These are phyloP conservation scores for Martes martes DNA, from an alignment of 2,113 vertebrate genomes.

Conservation along the genomic window DNA sequence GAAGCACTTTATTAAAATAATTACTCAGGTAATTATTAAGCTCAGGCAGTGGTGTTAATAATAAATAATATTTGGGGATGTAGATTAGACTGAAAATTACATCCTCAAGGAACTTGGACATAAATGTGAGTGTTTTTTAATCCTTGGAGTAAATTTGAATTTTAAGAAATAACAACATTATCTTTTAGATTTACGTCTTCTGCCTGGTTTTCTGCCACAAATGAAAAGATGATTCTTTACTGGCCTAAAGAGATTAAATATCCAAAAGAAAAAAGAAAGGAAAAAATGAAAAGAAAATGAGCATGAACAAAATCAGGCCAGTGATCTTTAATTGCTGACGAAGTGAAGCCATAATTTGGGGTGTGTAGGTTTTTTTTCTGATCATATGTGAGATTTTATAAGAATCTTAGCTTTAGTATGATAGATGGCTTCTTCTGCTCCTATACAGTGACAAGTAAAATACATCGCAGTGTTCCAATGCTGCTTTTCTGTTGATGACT, in stretches of 20 bases:
- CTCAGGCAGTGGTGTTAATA: not conserved
- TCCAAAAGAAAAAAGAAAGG: not conserved
- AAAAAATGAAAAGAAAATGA: not conserved
- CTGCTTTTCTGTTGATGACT: not conserved
- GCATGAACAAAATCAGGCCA: not conserved
- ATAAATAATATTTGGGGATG: not conserved
- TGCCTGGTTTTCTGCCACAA: constrained; percentile 8
- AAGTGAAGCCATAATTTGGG: not conserved
- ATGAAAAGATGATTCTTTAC: not conserved
- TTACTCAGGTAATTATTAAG: constrained; percentile 38
- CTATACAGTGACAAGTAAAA: not conserved
- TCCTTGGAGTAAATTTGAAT: not conserved
- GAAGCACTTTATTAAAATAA: constrained; percentile 35
- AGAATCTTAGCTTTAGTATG: not conserved
- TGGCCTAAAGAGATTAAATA: not conserved
- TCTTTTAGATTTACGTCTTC: not conserved
- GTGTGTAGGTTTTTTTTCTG: not conserved
- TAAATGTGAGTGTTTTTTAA: constrained; percentile 33
- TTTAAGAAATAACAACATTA: not conserved
- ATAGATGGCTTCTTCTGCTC: not conserved
- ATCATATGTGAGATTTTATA: constrained; percentile 14
- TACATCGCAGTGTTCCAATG: not conserved
- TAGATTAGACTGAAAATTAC: not conserved
- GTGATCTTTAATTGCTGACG: constrained; percentile 17
- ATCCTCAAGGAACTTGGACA: not conserved